phyloP scores from a whole-genome alignment of 2,113 vertebrate genomes.

The Enhydra lutris region DNA sequence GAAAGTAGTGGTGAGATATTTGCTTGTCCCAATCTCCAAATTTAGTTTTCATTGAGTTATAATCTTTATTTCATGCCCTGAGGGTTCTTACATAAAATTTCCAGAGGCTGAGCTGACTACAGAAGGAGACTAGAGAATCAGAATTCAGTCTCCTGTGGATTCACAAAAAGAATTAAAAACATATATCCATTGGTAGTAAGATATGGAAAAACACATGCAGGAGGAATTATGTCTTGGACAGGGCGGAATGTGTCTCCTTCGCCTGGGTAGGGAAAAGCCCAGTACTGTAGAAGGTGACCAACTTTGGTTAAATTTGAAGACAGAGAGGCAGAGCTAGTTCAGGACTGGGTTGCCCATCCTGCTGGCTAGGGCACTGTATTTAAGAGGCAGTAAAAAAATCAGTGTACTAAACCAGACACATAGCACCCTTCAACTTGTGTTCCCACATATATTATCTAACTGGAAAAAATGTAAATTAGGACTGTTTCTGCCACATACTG shows the following conservation, averaged over 20 bases:
- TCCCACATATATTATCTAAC: neutral
- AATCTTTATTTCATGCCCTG: neutral
- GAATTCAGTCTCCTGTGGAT: neutral
- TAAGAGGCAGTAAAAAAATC: neutral
- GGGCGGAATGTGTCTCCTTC: neutral
- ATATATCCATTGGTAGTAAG: neutral
- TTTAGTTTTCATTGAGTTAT: slow-evolving; percentile 38
- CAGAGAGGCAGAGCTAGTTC: neutral
- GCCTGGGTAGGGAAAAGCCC: neutral
- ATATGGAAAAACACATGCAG: neutral
- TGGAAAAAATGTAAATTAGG: neutral
- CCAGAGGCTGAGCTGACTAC: neutral
- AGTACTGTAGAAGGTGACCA: neutral
- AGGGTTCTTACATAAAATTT: neutral
- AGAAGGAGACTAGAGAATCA: neutral
- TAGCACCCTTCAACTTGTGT: neutral
- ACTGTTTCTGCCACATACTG: neutral
- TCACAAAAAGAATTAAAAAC: neutral
- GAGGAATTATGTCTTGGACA: neutral
- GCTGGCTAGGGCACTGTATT: neutral
- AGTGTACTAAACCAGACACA: neutral
- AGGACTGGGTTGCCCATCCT: neutral
- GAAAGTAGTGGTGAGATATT: neutral
- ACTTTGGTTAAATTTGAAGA: neutral
- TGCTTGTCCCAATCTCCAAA: slow-evolving; percentile 18